Evolutionary conservation across 2,888 invertebrate species (phyloP), one percentile per base, ranked within the genome.

Genomic region (Acronicta psi): DNA sequence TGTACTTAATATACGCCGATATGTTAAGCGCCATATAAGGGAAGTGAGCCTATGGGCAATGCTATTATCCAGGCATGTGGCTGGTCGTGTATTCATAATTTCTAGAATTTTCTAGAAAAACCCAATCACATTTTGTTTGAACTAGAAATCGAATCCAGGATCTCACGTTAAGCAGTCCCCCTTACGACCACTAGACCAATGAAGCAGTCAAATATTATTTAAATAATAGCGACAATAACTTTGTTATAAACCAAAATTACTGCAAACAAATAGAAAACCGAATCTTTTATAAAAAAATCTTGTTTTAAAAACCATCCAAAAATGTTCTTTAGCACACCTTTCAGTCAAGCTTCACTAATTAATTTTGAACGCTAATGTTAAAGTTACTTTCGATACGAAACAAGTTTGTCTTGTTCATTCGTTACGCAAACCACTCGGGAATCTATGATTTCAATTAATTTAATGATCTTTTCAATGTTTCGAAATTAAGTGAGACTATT

Each of bases 371-470:
- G 52, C 54, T 57, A 46, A 69, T 50, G 54, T 31, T 45, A 36
- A 63, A 34, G 41, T 53, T 54, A 73, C 74, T 73, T 73, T 73
- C 69, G 54, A 57, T 63, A 55, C 1, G 3, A 76, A 73, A 73
- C 73, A 16, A 62, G 73, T 76, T 55, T 73, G 45, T 61, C 58
- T 63, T 34, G 50, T 74, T 66, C 31, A 17, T 42, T 57, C 41
- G 78, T 71, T 71, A 66, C 59, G 62, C 53, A 56, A 56, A 45
- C 46, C 31, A 23, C 31, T 77, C 56, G 10, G 17, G 23, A 42
- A 51, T 55, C 52, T 18, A 10, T 55, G 43, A 62, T 42, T 53
- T 58, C 55, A 62, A 45, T 53, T 36, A 37, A 34, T 43, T 66
- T 53, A 50, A 56, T 46, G 40, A 50, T 57, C 46, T 51, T 58